Evolutionary conservation across 2,888 invertebrate species (phyloP).

Genomic region (Eucriotettix oculatus): DNA sequence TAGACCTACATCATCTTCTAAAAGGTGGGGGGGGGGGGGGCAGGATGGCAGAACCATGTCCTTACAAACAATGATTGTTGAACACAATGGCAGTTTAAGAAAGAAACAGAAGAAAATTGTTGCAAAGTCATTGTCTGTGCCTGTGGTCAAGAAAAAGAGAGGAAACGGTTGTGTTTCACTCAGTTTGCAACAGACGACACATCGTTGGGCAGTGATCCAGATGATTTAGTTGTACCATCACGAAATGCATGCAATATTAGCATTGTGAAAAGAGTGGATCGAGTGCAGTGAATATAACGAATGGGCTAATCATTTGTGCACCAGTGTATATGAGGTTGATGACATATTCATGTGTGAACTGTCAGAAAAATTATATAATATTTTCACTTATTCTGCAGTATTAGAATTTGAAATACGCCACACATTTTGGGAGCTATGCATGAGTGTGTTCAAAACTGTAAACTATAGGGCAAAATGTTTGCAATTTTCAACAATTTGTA

Average conservation of each 20-base stretch:
- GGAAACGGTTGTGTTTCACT: neutral
- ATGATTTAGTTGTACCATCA: neutral
- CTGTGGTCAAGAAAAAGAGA: neutral
- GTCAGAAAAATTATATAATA: too few relatives aligned
- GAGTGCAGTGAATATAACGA: neutral
- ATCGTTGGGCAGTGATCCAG: neutral
- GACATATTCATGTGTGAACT: too few relatives aligned
- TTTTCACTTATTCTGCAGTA: too few relatives aligned
- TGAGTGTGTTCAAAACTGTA: too few relatives aligned
- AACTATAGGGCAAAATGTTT: too few relatives aligned
- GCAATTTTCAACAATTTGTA: too few relatives aligned
- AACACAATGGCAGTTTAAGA: neutral
- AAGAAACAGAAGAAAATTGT: neutral
- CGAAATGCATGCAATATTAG: neutral
- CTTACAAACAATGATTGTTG: too few relatives aligned
- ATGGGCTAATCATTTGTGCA: neutral
- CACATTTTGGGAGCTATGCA: too few relatives aligned
- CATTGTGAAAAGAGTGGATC: neutral
- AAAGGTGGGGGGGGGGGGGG: too few relatives aligned
- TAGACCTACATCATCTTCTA: too few relatives aligned
- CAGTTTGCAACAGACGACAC: neutral
- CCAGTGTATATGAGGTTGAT: neutral
- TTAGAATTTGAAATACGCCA: too few relatives aligned
- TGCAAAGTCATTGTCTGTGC: neutral
- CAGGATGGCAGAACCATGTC: too few relatives aligned